phyloP scores from a whole-genome alignment of 1,140 invertebrate species.

The Ridgeia piscesae region DNA sequence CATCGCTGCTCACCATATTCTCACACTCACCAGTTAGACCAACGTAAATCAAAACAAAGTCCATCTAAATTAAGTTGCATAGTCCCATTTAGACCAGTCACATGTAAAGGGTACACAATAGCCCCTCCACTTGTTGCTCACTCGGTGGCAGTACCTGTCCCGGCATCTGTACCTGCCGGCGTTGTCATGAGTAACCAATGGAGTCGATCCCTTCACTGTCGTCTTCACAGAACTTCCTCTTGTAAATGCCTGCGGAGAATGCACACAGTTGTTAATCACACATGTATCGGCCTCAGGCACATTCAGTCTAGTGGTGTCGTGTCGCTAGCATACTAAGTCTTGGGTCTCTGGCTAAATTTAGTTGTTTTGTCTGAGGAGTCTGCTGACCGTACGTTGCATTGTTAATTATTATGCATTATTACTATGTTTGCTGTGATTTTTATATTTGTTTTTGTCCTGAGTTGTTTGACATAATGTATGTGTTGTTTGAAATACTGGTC shows the following conservation, averaged over 20 bases:
- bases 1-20: not conserved
- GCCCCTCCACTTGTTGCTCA: too few relatives aligned
- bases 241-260: not conserved
- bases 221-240: not conserved
- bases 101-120: not conserved
- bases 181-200: not conserved
- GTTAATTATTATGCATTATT: too few relatives aligned
- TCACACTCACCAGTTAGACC: not conserved
- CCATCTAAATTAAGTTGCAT: not conserved
- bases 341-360: too few relatives aligned
- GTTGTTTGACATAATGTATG: too few relatives aligned
- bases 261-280: not conserved
- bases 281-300: not conserved
- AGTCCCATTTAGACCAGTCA: not conserved
- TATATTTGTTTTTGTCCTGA: too few relatives aligned
- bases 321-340: too few relatives aligned
- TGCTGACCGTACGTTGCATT: too few relatives aligned
- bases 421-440: too few relatives aligned
- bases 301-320: too few relatives aligned
- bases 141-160: not conserved
- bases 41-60: not conserved
- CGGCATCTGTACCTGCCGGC: not conserved
- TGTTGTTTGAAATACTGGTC: too few relatives aligned
- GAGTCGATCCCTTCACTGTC: not conserved
- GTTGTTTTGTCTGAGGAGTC: too few relatives aligned